These are phyloP conservation scores for Amphimallon solstitiale DNA, from an alignment of 2,888 invertebrate species.

Conservation along the genomic window DNA sequence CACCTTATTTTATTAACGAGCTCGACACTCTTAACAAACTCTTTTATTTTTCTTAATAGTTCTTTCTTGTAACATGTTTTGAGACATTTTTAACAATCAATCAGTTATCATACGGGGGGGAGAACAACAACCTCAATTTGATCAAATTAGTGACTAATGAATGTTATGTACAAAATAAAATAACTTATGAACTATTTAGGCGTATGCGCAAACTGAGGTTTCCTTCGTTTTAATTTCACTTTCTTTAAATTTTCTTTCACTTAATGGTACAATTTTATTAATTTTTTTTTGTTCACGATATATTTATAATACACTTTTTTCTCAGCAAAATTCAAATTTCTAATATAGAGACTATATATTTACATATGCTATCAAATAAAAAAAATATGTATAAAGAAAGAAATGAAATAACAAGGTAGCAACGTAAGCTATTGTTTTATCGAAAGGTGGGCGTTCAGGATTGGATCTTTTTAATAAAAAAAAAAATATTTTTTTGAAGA, in stretches of 20 bases:
- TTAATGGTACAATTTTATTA: slow-evolving; percentile 28
- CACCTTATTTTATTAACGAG: slow-evolving; percentile 37
- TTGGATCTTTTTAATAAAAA: background rate
- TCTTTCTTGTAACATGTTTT: slow-evolving; percentile 36
- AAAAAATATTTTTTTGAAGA: background rate
- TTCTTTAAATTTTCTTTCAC: slow-evolving; percentile 30
- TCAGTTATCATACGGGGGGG: slow-evolving; percentile 30
- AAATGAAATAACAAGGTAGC: slow-evolving; percentile 19
- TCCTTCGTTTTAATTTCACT: slow-evolving; percentile 31
- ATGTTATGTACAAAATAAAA: slow-evolving; percentile 46
- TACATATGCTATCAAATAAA: slow-evolving; percentile 39
- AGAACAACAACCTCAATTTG: slow-evolving; percentile 36
- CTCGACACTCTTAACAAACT: slow-evolving; percentile 34
- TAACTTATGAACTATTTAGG: slow-evolving; percentile 49
- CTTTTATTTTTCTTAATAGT: slow-evolving; percentile 16
- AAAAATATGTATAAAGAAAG: slow-evolving; percentile 34
- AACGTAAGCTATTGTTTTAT: slow-evolving; percentile 26
- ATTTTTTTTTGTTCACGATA: slow-evolving; percentile 29
- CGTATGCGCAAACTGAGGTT: slow-evolving; percentile 51
- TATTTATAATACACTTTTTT: slow-evolving; percentile 28
- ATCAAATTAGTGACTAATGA: slow-evolving; percentile 36
- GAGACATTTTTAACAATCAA: slow-evolving; percentile 39
- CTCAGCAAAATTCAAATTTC: slow-evolving; percentile 43
- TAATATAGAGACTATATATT: slow-evolving; percentile 41
- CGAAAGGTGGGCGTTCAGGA: slow-evolving; percentile 16